phyloP scores from a whole-genome alignment of 2,797 vertebrate genomes.

The Margarornis squamiger region DNA sequence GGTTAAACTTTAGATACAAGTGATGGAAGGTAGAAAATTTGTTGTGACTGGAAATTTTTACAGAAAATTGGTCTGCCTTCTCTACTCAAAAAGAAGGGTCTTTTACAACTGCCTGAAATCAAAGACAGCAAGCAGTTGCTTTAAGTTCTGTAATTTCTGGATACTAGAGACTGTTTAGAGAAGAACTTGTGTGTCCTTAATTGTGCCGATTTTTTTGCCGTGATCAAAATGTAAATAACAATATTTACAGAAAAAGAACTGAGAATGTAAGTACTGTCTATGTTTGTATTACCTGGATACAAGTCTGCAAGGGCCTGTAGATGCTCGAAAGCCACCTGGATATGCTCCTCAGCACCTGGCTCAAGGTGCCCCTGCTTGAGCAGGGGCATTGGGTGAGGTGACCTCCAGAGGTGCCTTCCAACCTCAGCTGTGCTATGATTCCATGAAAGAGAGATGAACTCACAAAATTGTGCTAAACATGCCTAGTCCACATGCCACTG shows the following conservation, averaged over 20 bases:
- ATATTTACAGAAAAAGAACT: neutral
- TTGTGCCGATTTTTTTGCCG: neutral
- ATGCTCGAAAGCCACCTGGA: neutral
- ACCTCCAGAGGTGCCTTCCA: neutral
- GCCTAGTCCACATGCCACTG: accelerated
- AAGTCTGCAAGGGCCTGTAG: neutral
- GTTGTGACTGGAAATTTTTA: neutral
- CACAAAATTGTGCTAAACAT: neutral
- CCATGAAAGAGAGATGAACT: neutral
- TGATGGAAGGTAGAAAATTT: neutral
- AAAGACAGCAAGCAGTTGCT: neutral
- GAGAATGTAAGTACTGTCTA: neutral
- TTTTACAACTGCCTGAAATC: neutral
- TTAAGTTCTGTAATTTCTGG: neutral
- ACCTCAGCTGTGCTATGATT: neutral
- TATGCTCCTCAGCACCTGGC: neutral
- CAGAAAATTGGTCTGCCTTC: neutral
- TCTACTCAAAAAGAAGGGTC: neutral
- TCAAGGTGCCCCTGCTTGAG: neutral
- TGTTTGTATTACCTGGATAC: neutral
- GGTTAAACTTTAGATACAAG: neutral
- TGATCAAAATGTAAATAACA: neutral
- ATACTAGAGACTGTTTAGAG: neutral
- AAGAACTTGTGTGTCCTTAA: neutral
- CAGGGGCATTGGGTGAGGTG: accelerated